Base-by-base conservation (phyloP, 2,888 invertebrate genomes). In the Aromia moschata region DNA sequence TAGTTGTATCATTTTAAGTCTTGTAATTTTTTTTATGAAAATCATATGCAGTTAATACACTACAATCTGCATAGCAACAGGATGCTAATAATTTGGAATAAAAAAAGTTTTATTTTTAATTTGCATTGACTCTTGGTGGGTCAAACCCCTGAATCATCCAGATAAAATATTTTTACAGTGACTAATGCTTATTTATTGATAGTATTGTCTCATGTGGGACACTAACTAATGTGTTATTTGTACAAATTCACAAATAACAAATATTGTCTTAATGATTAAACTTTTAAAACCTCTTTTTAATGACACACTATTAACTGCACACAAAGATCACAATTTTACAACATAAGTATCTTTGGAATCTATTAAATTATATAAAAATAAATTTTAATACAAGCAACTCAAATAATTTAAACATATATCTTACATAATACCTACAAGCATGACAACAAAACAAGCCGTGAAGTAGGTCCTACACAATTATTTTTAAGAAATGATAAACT, bases 291-390 rank as follows among this genome's bases (percentile, higher is more conserved):
- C 33, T 11, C 2, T 33, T 33, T 10, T 33, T 7, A 25, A 25
- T 3, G 4, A 25, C 2, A 33, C n/a, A 2, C n/a, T 38, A 51
- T 31, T 40, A 41, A 40, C 41, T 52, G 52, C 31, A 52, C 41
- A 41, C 41, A 31, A 15, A 52, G 41, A 31, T 52, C 52, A 41
- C 30, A 15, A 37, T 37, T 49, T 49, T 41, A 52, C 37, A 52
- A 41, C 17, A 20, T 49, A 49, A 49, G 41, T 52, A 52, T 52
- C 52, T 52, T 52, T 52, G 52, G 52, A 51, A 51, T 38, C 20
- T 10, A 38, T 49, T 49, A 49, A 38, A 36, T 20, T 20, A 49
- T 49, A 20, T 30, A 40, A 38, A 40, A 40, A 51, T 25, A 40
- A 51, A 41, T 41, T 31, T 52, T 30, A 52, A n/a, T 20, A 12